These are phyloP conservation scores for Elachura formosa DNA, from an alignment of 2,113 vertebrate genomes.

Conservation along the genomic window DNA sequence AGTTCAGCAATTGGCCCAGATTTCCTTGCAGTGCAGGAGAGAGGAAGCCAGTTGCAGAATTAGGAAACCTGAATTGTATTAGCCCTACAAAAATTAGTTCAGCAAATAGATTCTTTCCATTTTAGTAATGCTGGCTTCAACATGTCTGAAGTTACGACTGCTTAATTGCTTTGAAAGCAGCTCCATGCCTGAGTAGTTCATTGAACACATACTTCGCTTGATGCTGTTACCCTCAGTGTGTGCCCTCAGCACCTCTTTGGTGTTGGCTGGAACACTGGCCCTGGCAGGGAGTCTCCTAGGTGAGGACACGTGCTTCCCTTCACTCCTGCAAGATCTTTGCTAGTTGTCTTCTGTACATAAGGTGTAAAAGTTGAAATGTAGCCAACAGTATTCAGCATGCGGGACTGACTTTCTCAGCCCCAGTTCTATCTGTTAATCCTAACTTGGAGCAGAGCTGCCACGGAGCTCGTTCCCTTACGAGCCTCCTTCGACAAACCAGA, in stretches of 20 bases:
- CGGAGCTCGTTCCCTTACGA: fast-evolving
- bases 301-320: background rate
- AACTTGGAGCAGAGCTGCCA: background rate
- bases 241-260: background rate
- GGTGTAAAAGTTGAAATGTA: background rate
- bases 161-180: background rate
- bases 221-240: background rate
- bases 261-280: background rate
- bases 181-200: background rate
- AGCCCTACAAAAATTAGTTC: background rate
- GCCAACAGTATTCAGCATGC: background rate
- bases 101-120: background rate
- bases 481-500: background rate
- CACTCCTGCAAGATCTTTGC: background rate
- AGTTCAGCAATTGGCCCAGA: background rate
- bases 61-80: background rate
- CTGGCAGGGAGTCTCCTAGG: background rate
- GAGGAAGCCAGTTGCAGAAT: background rate
- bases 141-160: background rate
- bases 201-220: background rate
- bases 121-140: background rate
- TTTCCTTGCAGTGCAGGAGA: background rate
- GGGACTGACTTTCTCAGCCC: background rate
- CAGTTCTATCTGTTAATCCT: background rate
- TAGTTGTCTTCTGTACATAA: fast-evolving